Percentiles rank a stretch among this genome's conserved stretches.
These are phyloP conservation scores for Epirrita christyi DNA, from an alignment of 2,888 invertebrate genomes.

Conservation along the genomic window DNA sequence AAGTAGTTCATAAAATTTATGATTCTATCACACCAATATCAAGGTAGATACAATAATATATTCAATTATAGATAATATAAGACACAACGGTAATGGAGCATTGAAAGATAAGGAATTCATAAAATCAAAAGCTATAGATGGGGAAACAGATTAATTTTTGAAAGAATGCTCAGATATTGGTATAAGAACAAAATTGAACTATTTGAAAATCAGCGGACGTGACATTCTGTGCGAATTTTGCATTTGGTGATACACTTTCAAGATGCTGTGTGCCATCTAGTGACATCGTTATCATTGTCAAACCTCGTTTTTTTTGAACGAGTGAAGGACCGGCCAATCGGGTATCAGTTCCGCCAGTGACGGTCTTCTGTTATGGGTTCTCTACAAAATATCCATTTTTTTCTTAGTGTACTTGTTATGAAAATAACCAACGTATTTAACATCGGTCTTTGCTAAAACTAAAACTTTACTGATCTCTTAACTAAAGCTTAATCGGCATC, in stretches of 20 bases:
- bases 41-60: conserved; percentile 12
- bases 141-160: background rate
- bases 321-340: conserved; percentile 97
- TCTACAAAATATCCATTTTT: conserved; percentile 79
- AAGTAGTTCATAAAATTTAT: conserved; percentile 48
- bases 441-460: conserved; percentile 11
- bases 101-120: background rate
- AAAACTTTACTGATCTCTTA: conserved; percentile 18
- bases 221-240: conserved; percentile 56
- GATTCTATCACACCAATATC: conserved; percentile 37
- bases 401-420: conserved; percentile 55
- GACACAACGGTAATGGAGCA: background rate
- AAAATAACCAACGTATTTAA: conserved; percentile 9
- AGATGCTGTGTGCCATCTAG: conserved; percentile 77
- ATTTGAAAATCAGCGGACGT: conserved; percentile 55
- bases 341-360: conserved; percentile 98
- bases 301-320: conserved; percentile 94
- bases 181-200: conserved; percentile 46
- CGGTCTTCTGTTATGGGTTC: conserved; percentile 88
- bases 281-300: conserved; percentile 76
- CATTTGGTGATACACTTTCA: conserved; percentile 72
- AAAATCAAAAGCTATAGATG: conserved; percentile 1
- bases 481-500: conserved; percentile 29
- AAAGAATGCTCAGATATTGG: conserved; percentile 1
- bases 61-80: background rate